A percentile compares a stretch with the other conserved stretches of the same genome.
Evolutionary conservation across 2,113 vertebrate species (phyloP).

Genomic region (Eubucco bourcierii): DNA sequence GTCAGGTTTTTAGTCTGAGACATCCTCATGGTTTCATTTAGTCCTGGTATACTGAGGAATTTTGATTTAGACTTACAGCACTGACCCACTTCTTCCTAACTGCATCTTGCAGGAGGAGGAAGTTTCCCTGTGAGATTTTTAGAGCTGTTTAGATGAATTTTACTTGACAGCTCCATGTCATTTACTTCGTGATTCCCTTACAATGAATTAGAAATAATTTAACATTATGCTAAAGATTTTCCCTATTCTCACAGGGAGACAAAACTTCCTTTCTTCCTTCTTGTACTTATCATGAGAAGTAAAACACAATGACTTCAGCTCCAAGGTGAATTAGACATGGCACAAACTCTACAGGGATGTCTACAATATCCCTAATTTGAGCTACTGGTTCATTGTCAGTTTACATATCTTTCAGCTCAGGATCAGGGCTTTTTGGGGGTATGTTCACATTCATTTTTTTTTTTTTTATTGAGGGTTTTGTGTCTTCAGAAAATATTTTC

Average conservation of each 20-base stretch:
- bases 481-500: neutral
- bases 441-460: neutral
- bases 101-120: neutral
- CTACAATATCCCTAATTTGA: neutral
- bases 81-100: neutral
- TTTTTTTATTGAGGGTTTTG: neutral
- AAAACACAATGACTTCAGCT: neutral
- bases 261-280: neutral
- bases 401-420: neutral
- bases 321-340: neutral
- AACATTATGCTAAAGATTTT: neutral
- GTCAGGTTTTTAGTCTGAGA: neutral
- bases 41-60: neutral
- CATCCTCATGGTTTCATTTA: neutral
- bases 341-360: neutral
- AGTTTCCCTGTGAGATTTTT: constrained; percentile 1
- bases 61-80: neutral
- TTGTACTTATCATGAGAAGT: neutral
- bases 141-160: constrained; percentile 17
- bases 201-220: neutral
- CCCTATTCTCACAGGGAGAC: neutral
- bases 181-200: neutral
- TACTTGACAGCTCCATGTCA: neutral
- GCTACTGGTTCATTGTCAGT: neutral
- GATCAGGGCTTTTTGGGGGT: neutral